Conservation (phyloP, 2,113 vertebrate species). For the Eira barbara region DNA sequence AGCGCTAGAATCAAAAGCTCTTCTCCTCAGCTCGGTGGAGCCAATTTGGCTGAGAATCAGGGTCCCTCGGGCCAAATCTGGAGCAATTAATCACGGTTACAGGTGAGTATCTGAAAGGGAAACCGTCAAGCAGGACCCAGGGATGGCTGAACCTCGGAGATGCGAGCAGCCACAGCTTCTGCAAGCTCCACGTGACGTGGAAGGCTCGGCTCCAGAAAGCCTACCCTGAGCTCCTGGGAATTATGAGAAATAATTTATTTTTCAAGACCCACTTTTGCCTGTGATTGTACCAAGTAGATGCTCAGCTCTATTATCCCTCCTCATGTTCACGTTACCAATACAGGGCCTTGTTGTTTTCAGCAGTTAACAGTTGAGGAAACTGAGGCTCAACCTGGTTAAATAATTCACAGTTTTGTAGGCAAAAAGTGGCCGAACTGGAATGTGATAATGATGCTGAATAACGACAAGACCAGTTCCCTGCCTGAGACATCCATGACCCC, state of each 20-base stretch:
- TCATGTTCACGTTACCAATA: background rate
- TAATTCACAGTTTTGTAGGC: no score
- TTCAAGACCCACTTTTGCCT: background rate
- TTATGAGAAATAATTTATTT: background rate
- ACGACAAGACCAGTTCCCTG: background rate
- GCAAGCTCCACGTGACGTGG: background rate
- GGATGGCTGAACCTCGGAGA: background rate
- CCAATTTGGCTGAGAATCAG: conserved; percentile 55
- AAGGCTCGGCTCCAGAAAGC: background rate
- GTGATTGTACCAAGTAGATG: background rate
- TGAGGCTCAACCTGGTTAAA: background rate
- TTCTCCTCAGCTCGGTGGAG: conserved; percentile 9
- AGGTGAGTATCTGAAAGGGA: conserved; percentile 28
- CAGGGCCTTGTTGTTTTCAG: background rate
- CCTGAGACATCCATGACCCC: background rate
- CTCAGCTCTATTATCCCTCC: background rate
- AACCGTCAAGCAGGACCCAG: background rate
- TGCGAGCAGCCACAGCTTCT: background rate
- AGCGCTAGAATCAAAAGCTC: conserved; percentile 22
- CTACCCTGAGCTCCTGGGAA: background rate
- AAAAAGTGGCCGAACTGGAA: background rate
- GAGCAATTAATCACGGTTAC: conserved; percentile 56
- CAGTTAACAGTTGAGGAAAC: background rate
- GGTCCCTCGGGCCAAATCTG: conserved; percentile 20
- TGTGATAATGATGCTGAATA: background rate